Evolutionary conservation across 2,888 invertebrate species (phyloP).

Genomic region (Hemithea aestivaria): DNA sequence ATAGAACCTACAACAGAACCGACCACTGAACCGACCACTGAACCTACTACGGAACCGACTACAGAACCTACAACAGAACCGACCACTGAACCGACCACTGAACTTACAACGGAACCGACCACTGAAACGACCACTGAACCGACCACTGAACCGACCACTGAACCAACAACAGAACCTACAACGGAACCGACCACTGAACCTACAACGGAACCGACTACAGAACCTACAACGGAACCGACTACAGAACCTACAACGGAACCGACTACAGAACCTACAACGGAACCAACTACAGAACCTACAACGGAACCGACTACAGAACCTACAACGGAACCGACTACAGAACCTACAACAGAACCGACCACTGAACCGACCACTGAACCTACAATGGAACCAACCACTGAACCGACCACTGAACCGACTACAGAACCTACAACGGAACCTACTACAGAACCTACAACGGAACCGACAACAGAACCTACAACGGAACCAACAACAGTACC

Average conservation of each 20-base stretch:
- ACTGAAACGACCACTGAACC: slow-evolving; percentile 4
- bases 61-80: background rate
- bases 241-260: slow-evolving; percentile 15
- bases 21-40: background rate
- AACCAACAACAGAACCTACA: background rate
- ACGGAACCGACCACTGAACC: background rate
- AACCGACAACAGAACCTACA: too few relatives aligned
- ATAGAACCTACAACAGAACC: too few relatives aligned
- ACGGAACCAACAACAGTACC: too few relatives aligned
- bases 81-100: background rate
- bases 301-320: slow-evolving; percentile 3
- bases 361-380: too few relatives aligned
- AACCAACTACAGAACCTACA: slow-evolving; percentile 3
- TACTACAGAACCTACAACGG: too few relatives aligned
- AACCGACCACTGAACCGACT: too few relatives aligned
- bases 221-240: slow-evolving; percentile 4
- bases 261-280: slow-evolving; percentile 6
- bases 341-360: background rate
- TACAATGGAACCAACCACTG: too few relatives aligned
- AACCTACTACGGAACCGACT: background rate
- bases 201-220: background rate
- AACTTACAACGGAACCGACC: slow-evolving; percentile 2
- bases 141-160: slow-evolving; percentile 3
- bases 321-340: slow-evolving; percentile 2
- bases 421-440: too few relatives aligned